Base-by-base conservation (phyloP, 2,888 invertebrate genomes). In the Melolontha melolontha region DNA sequence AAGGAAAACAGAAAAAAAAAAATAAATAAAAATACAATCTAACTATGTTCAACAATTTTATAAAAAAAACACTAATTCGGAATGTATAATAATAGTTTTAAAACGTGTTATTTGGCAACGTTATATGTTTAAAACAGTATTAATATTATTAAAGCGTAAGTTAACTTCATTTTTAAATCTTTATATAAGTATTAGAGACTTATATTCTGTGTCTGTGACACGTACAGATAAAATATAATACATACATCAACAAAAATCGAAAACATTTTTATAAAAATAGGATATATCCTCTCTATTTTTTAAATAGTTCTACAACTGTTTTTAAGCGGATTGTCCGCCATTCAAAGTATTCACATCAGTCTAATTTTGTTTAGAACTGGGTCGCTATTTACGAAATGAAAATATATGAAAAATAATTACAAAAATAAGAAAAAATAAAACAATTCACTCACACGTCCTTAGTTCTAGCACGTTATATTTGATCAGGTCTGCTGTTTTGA, bases 51-150 rank as follows among this genome's bases (percentile, higher is more conserved):
- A 75, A 79, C 77, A 75, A 76, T 75, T 74, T 74, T 73, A 75
- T 73, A 66, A 66, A 62, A 69, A 62, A 76, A 79, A 80, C 79
- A 76, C 78, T 79, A 79, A 76, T 80, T 81, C 81, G 84, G 84
- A 84, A 84, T 84, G 84, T 84, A 82, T 79, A 78, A 78, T 65
- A 78, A 79, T 78, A 79, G 79, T 82, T 81, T 78, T 77, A 79
- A 81, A 80, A 78, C 77, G 78, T 82, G 84, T 84, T 84, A 84
- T 85, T 84, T 85, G 84, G 84, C 84, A 84, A 84, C 83, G 81
- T 78, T 72, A 71, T 71, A 55, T 68, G 65, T 77, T 76, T 76
- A 77, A 79, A 78, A 78, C 75, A 75, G 72, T 68, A 68, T 68
- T 68, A 68, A 68, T 68, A 66, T 66, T 66, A 68, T 68, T 82